These are phyloP conservation scores for Athrips mouffetella DNA, from an alignment of 2,888 invertebrate genomes.

Conservation along the genomic window DNA sequence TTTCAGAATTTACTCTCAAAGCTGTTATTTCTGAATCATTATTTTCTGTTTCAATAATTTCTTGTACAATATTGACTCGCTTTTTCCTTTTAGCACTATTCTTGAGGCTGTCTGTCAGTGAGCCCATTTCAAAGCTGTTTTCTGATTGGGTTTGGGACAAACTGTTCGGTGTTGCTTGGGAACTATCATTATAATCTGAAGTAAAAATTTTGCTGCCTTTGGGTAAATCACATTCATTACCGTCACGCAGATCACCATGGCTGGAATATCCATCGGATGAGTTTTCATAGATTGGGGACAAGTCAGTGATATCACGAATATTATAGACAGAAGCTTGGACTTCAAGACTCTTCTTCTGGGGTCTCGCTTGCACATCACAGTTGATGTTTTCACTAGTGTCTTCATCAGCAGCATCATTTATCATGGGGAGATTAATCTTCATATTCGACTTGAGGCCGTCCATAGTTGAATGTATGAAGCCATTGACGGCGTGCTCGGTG, in stretches of 20 bases:
- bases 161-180: constrained; percentile 64
- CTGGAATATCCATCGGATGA: constrained; percentile 74
- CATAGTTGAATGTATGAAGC: constrained; percentile 67
- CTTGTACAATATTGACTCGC: constrained; percentile 80
- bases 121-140: constrained; percentile 70
- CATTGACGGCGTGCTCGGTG: constrained; percentile 61
- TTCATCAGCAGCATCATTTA: constrained; percentile 73
- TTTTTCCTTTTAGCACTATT: constrained; percentile 77
- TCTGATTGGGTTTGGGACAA: constrained; percentile 72
- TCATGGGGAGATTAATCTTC: constrained; percentile 69
- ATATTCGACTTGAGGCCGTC: constrained; percentile 69
- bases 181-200: constrained; percentile 58
- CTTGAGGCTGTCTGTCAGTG: constrained; percentile 64
- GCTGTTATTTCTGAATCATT: constrained; percentile 64
- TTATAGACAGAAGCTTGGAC: constrained; percentile 50
- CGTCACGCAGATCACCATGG: constrained; percentile 63
- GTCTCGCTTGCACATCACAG: constrained; percentile 34
- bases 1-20: constrained; percentile 63
- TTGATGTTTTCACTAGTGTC: constrained; percentile 59
- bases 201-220: constrained; percentile 57
- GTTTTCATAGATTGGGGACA: constrained; percentile 74
- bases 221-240: constrained; percentile 54
- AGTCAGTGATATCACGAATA: constrained; percentile 67
- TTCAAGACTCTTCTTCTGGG: constrained; percentile 63
- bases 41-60: constrained; percentile 60